Evolutionary conservation across 1,140 invertebrate genomes (phyloP).

Genomic region (Colletes gigas): DNA sequence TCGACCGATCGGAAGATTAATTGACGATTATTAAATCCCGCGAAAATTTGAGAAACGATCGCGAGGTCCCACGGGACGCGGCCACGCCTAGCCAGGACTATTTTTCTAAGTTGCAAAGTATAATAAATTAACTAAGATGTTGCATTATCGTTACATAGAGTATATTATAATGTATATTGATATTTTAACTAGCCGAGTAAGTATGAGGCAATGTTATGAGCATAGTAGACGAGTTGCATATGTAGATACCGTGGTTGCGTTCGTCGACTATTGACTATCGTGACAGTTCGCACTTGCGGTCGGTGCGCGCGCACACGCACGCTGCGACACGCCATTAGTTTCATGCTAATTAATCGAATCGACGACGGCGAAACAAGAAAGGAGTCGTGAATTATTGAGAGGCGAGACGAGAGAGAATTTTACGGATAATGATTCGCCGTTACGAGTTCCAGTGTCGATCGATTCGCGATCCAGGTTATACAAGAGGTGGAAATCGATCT

Average conservation of each 20-base stretch:
- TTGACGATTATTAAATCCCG: neutral
- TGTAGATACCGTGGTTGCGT: slow-evolving; percentile 48
- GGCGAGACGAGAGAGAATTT: neutral
- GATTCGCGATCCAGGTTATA: slow-evolving; percentile 32
- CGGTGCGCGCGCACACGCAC: slow-evolving; percentile 44
- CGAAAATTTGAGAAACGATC: neutral
- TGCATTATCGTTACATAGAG: slow-evolving; percentile 81
- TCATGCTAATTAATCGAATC: slow-evolving; percentile 31
- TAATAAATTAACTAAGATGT: slow-evolving; percentile 79
- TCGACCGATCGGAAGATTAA: neutral
- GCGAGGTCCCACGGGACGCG: slow-evolving; percentile 70
- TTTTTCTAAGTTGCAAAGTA: slow-evolving; percentile 81
- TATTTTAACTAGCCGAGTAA: slow-evolving; percentile 78
- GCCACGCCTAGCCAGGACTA: slow-evolving; percentile 76
- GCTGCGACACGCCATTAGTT: slow-evolving; percentile 17
- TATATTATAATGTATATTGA: slow-evolving; percentile 75
- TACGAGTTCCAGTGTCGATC: slow-evolving; percentile 28
- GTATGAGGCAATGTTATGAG: slow-evolving; percentile 70
- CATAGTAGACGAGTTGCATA: slow-evolving; percentile 58
- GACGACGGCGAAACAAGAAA: neutral
- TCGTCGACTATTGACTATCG: slow-evolving; percentile 40
- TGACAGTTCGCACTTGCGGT: slow-evolving; percentile 57
- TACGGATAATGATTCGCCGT: neutral
- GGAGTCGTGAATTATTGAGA: neutral
- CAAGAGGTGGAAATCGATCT: neutral